These are phyloP conservation scores for Notothenia rossii DNA, from an alignment of 2,113 vertebrate species.

Conservation along the genomic window DNA sequence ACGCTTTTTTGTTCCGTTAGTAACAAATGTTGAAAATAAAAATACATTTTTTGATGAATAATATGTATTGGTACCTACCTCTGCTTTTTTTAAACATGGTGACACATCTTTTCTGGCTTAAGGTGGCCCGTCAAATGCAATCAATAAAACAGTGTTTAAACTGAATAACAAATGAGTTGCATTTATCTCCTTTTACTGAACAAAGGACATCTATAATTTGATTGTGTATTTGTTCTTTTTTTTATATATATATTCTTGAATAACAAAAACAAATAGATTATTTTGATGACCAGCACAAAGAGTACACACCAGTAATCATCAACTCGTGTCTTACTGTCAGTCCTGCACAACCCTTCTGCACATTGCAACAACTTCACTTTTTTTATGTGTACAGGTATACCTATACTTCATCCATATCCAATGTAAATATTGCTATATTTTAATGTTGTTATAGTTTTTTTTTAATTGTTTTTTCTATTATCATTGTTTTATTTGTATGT, in stretches of 20 bases:
- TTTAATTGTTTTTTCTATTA: too few relatives aligned
- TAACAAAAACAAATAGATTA: slow-evolving; percentile 36
- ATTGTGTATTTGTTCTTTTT: slow-evolving; percentile 29
- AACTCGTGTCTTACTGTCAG: slow-evolving; percentile 5
- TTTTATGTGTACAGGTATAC: too few relatives aligned
- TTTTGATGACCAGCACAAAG: slow-evolving; percentile 23
- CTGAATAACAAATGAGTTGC: slow-evolving; percentile 15
- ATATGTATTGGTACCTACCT: background rate
- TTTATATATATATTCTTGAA: slow-evolving; percentile 48
- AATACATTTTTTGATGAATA: slow-evolving; percentile 33
- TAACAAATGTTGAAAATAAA: background rate
- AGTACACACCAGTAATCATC: slow-evolving; percentile 66
- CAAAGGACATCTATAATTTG: slow-evolving; percentile 27
- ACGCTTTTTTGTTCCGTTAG: background rate
- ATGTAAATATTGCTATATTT: too few relatives aligned
- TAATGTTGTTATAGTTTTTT: too few relatives aligned
- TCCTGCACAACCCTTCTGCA: too few relatives aligned
- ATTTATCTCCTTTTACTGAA: background rate
- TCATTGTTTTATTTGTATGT: too few relatives aligned
- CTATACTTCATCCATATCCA: too few relatives aligned
- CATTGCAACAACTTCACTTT: too few relatives aligned
- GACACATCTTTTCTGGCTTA: too few relatives aligned
- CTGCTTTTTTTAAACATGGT: background rate
- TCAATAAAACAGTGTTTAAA: slow-evolving; percentile 21
- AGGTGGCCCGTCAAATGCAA: slow-evolving; percentile 12